phyloP scores from a whole-genome alignment of 2,113 vertebrate genomes.

The Opisthocomus hoazin region DNA sequence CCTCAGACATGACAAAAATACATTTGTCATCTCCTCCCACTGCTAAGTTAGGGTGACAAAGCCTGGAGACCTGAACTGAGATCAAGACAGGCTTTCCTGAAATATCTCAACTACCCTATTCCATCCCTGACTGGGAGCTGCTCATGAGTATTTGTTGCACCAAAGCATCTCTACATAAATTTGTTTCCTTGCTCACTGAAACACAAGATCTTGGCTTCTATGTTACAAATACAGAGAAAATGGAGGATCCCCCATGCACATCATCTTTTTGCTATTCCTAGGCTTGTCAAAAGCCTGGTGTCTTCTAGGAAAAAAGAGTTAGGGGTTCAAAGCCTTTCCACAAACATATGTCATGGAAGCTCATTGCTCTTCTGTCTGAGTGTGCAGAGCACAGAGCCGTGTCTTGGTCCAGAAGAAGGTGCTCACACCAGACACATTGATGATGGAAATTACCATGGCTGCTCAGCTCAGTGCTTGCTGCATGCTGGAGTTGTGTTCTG shows the following conservation, averaged over 20 bases:
- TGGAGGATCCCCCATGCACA: not conserved
- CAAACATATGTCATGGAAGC: not conserved
- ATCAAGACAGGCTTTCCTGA: not conserved
- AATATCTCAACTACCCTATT: not conserved
- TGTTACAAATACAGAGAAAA: not conserved
- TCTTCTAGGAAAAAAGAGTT: not conserved
- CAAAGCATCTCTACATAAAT: not conserved
- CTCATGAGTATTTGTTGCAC: fast-evolving
- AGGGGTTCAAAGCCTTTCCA: fast-evolving
- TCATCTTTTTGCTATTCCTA: not conserved
- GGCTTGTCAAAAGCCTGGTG: not conserved
- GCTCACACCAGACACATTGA: not conserved
- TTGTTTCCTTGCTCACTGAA: not conserved
- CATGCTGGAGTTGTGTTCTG: not conserved
- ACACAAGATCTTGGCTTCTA: not conserved
- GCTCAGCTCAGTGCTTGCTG: not conserved
- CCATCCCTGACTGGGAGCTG: not conserved
- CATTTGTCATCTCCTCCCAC: not conserved
- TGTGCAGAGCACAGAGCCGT: not conserved
- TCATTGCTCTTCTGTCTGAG: not conserved
- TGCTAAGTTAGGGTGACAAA: not conserved
- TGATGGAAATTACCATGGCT: not conserved
- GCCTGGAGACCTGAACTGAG: not conserved
- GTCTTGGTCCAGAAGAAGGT: not conserved
- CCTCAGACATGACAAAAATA: not conserved